Conservation (phyloP, 2,797 vertebrate genomes). For the Malurus leucopterus region DNA sequence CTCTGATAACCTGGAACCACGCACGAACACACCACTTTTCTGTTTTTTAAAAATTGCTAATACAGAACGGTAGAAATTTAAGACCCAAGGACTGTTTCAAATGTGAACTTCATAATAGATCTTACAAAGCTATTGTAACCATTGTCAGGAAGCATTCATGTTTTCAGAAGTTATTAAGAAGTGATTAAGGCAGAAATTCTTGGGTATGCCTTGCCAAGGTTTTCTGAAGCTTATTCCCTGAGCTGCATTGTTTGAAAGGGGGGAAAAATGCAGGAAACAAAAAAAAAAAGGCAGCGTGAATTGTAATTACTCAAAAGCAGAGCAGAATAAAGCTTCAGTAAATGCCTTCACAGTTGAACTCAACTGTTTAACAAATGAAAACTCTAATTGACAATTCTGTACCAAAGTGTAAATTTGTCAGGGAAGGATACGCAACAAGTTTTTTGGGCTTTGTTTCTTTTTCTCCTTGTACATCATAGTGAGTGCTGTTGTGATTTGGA, state of each 20-base stretch:
- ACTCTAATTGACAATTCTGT: slow-evolving; percentile 73
- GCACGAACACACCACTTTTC: not conserved
- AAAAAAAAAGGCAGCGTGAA: slow-evolving; percentile 4
- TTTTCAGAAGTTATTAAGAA: slow-evolving; percentile 65
- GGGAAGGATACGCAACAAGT: slow-evolving; percentile 73
- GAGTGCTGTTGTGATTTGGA: slow-evolving; percentile 77
- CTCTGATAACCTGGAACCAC: not conserved
- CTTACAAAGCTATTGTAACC: slow-evolving; percentile 36
- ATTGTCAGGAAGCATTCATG: slow-evolving; percentile 17
- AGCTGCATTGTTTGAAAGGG: slow-evolving; percentile 43
- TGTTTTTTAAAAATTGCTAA: not conserved
- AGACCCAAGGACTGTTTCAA: slow-evolving; percentile 9
- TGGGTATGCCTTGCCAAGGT: slow-evolving; percentile 54
- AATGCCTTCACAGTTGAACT: slow-evolving; percentile 76
- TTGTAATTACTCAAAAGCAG: slow-evolving; percentile 65
- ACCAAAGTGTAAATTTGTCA: slow-evolving; percentile 75
- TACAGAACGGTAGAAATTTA: not conserved
- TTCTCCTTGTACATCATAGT: slow-evolving; percentile 66
- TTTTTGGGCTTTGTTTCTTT: slow-evolving; percentile 46
- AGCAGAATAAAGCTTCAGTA: slow-evolving; percentile 62
- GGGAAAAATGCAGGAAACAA: not conserved
- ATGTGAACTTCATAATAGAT: slow-evolving; percentile 7
- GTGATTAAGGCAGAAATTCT: slow-evolving; percentile 58
- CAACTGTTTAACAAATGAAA: slow-evolving; percentile 73
- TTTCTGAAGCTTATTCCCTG: slow-evolving; percentile 59